These are phyloP conservation scores for Brachionus angularis DNA, from an alignment of 1,140 invertebrate genomes.

Conservation along the genomic window DNA sequence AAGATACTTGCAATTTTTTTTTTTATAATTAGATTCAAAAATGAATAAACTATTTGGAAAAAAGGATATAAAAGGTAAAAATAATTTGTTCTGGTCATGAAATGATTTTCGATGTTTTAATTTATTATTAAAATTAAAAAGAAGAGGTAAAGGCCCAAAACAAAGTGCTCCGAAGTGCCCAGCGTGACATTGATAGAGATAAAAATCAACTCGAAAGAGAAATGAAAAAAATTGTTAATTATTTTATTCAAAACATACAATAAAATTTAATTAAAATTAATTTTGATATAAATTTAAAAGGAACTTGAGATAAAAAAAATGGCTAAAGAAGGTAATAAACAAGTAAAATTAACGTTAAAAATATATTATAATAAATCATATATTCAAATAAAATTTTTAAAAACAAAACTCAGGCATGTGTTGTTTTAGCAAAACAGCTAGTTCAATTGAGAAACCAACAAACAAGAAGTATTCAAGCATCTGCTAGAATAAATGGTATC, in stretches of 20 bases:
- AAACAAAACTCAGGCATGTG: slow-evolving; percentile 59
- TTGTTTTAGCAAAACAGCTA: slow-evolving; percentile 79
- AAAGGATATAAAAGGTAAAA: slow-evolving; percentile 39
- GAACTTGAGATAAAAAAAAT: slow-evolving; percentile 82
- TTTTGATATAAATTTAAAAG: too few species aligned
- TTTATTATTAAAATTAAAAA: slow-evolving; percentile 58
- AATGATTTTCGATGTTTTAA: too few species aligned
- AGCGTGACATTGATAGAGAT: slow-evolving; percentile 77
- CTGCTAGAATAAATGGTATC: slow-evolving; percentile 69
- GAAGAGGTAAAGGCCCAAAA: slow-evolving; percentile 79
- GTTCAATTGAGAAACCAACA: slow-evolving; percentile 81
- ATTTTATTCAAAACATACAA: slow-evolving; percentile 2
- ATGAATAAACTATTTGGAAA: slow-evolving; percentile 25
- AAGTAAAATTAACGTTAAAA: slow-evolving; percentile 59
- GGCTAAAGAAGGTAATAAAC: slow-evolving; percentile 78
- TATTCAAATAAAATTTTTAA: background rate
- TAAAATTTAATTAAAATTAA: slow-evolving; percentile 27
- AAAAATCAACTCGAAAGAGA: slow-evolving; percentile 72
- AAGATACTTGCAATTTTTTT: too few species aligned
- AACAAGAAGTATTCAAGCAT: slow-evolving; percentile 71
- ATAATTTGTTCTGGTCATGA: too few species aligned
- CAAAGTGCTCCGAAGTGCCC: slow-evolving; percentile 70
- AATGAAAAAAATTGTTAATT: slow-evolving; percentile 76
- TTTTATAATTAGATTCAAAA: too few species aligned
- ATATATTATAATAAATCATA: background rate